Evolutionary conservation across 2,113 vertebrate genomes (phyloP), one percentile per base, ranked within the genome.

Genomic region (Synchiropus splendidus): DNA sequence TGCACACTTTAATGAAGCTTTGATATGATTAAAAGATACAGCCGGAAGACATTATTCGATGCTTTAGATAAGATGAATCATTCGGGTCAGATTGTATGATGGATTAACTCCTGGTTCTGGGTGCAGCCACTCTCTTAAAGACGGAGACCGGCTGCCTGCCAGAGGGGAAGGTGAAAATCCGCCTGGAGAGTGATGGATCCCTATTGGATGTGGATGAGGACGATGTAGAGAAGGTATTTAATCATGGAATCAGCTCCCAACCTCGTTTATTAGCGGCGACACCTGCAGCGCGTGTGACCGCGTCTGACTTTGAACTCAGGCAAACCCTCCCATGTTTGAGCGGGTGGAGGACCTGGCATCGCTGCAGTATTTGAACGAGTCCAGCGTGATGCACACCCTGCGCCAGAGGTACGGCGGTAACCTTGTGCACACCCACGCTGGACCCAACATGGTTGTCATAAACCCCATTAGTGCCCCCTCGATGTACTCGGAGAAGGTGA

Each of bases 401-500:
- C 87, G 92, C 41, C 92, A 97, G 73, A 90, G 95, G 36, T 95
- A 92, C 0, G 89, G 92, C 0, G 84, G 86, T 12, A 93, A 90
- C 86, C 89, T 98, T 70, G 80, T 90, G 46, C 90, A 98, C 85
- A 95, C 89, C 1, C 88, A 94, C 1, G 86, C 91, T 0, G 94
- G 95, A 42, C 80, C 89, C 58, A 89, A 87, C 86, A 84, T 96
- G 83, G 85, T 97, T 36, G 77, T 94, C 70, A 77, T 98, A 74
- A 96, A 95, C 85, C 93, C 94, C 12, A 83, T 92, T 52, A 93
- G 90, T 49, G 82, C 88, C 31, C 92, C 92, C 0, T 90, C 91
- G 9, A 86, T 97, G 86, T 99, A 98, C 82, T 98, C 95, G 0
- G 93, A 99, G 76, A 99, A 98, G 94, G 95, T 98, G 75, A 40